phyloP scores from a whole-genome alignment of 2,113 vertebrate genomes.

The Apaloderma vittatum region DNA sequence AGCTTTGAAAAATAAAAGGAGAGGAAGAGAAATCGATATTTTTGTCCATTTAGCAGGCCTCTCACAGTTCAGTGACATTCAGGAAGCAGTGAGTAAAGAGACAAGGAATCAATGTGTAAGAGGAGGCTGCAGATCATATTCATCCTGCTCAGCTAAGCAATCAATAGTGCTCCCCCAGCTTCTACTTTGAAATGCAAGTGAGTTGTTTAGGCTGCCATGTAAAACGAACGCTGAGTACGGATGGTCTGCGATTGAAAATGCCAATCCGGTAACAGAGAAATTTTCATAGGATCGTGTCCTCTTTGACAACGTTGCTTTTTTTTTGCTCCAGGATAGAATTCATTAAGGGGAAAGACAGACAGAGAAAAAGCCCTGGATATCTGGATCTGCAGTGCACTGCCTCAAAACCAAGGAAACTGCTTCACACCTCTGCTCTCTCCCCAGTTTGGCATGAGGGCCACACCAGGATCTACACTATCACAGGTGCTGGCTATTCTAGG shows the following conservation, averaged over 20 bases:
- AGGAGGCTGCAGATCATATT: slow-evolving; percentile 63
- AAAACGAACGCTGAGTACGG: background rate
- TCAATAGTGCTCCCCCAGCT: slow-evolving; percentile 63
- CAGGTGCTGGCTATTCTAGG: background rate
- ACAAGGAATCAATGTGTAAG: slow-evolving; percentile 69
- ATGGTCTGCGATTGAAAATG: background rate
- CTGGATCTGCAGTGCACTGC: background rate
- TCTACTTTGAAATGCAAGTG: slow-evolving; percentile 64
- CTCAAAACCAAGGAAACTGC: background rate
- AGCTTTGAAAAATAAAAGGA: slow-evolving; percentile 68
- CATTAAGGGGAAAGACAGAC: background rate
- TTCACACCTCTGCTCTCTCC: background rate
- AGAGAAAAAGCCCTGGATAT: background rate
- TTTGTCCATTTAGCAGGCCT: slow-evolving; percentile 77
- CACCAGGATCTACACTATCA: background rate
- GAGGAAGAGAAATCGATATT: slow-evolving; percentile 79
- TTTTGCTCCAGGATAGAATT: background rate
- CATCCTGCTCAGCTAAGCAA: slow-evolving; percentile 45
- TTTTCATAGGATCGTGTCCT: background rate
- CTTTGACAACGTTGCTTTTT: background rate
- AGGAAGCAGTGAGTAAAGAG: slow-evolving; percentile 61
- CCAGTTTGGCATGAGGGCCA: background rate
- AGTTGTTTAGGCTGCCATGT: slow-evolving; percentile 43
- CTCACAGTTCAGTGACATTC: slow-evolving; percentile 75
- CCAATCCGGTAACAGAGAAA: background rate